Evolutionary conservation across 2,113 vertebrate species (phyloP), one percentile per base, ranked within the genome.

Genomic region (Pteruthius melanotis): DNA sequence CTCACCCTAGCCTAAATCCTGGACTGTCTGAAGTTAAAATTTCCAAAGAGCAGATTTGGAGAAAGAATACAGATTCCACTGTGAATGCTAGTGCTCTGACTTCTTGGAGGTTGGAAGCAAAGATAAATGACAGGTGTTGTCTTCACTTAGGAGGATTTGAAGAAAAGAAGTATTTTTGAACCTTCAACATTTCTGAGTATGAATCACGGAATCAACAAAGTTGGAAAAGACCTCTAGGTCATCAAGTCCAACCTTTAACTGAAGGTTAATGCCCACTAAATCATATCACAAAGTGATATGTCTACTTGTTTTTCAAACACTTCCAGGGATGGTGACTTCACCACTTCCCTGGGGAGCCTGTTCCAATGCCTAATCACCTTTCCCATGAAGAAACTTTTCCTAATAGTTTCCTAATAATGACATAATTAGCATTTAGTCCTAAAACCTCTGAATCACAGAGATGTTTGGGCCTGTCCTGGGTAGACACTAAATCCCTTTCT

Each of bases 401-500:
- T 16, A 56, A 14, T 7, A 9, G 39, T 70, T 76, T 69, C 64
- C 42, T 42, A 37, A 54, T 42, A 70, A 70, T 59, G 39, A 63
- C 42, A 80, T 24, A 65, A 49, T 76, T 77, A 83, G 54, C 10
- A 83, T 5, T 8, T 50, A 44, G 27, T n/a, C 56, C n/a, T 77
- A 40, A 92, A 94, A 84, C 13, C 37, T 84, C 40, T 69, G 56
- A 87, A 56, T 83, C 71, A 71, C 44, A 75, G 64, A 74, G 57
- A 16, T 71, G 72, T 91, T 83, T 64, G 61, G 69, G 20, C 56
- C 60, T 84, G 59, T 87, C 56, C 61, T 75, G n/a, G 60, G 22
- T 75, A 90, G 47, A 78, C 30, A 66, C 35, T 89, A 81, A 81
- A 93, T 89, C 64, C 31, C 47, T 71, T 83, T 89, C 27, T 64